Percentiles rank a stretch among this genome's conserved stretches.
Evolutionary conservation across 2,113 vertebrate species (phyloP).

Genomic region (Apteryx owenii): DNA sequence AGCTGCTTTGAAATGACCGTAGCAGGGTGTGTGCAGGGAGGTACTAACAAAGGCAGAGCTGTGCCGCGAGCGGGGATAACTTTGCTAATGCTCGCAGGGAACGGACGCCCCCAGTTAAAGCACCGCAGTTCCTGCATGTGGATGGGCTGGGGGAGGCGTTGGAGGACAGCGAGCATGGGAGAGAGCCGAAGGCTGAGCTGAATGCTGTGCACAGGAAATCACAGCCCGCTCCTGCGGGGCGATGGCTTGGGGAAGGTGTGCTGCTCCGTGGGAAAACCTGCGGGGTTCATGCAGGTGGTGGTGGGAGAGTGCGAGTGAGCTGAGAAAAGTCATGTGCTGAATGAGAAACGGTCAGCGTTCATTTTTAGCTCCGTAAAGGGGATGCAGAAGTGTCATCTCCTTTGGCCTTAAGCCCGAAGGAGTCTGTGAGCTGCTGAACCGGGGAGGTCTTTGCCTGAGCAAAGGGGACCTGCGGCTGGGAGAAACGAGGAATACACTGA

Average conservation of each 20-base stretch:
- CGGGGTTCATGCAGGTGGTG: no score
- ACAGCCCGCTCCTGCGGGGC: no score
- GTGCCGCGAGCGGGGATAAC: rapidly evolving
- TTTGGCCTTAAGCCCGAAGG: neutral
- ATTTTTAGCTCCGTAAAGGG: neutral
- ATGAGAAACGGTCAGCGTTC: neutral
- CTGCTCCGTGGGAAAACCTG: no score
- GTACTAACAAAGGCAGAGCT: neutral
- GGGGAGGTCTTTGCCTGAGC: neutral
- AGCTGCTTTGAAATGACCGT: neutral
- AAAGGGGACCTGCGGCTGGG: neutral
- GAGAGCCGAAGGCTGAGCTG: no score
- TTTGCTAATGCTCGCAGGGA: neutral
- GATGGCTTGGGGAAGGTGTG: no score
- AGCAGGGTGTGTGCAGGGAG: neutral
- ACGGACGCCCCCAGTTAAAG: rapidly evolving
- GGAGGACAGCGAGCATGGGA: neutral
- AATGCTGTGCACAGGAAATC: no score
- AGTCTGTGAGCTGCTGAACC: neutral
- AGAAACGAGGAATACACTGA: neutral
- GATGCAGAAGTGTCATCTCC: neutral
- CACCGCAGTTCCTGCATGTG: neutral
- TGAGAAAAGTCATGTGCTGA: neutral
- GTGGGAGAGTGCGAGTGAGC: neutral
- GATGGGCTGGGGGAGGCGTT: neutral